Evolutionary conservation across 2,888 invertebrate genomes (phyloP), one percentile per base, ranked within the genome.

Genomic region (Melinopterus prodromus): DNA sequence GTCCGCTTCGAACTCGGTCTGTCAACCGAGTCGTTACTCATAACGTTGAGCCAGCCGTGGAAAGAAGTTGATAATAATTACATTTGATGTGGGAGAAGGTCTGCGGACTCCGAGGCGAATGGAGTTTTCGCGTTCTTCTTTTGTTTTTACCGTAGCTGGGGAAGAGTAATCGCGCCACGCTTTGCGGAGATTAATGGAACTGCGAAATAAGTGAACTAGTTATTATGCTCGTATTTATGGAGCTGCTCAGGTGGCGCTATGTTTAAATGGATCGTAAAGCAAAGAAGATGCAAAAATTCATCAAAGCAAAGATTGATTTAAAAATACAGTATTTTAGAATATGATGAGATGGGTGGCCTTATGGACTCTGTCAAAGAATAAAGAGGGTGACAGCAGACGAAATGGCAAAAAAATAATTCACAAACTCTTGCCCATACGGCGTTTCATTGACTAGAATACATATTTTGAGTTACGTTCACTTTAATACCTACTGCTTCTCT

Each of bases 1-100:
- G 53, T 53, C 53, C 53, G 53, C 53, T 53, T 53, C 53, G 53
- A 53, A 53, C 53, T 53, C 53, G 53, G 53, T 53, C 53, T 53
- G 53, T 53, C 53, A 53, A 53, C 53, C 53, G 53, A 53, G 53
- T 53, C 53, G 53, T 53, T 53, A 53, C 53, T 53, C 53, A 53
- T 53, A 53, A 53, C 53, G 53, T 53, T 53, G 53, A 53, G 53
- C 12, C 1, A 53, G 53, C 12, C 53, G 53, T 9, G 53, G 53
- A 53, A 53, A 53, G 53, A 53, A 53, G 53, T 53, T 53, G 53
- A 53, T 53, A 53, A 53, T 53, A 53, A 53, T 53, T 53, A 53
- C 7, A 6, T 53, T 7, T 53, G 53, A 53, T 7, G 7, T 7
- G 53, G 53, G 7, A 53, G 53, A 53, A 53, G 53, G 53, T 53